Evolutionary conservation across 2,888 invertebrate genomes (phyloP), one percentile per base, ranked within the genome.

Genomic region (Teleogryllus oceanicus): DNA sequence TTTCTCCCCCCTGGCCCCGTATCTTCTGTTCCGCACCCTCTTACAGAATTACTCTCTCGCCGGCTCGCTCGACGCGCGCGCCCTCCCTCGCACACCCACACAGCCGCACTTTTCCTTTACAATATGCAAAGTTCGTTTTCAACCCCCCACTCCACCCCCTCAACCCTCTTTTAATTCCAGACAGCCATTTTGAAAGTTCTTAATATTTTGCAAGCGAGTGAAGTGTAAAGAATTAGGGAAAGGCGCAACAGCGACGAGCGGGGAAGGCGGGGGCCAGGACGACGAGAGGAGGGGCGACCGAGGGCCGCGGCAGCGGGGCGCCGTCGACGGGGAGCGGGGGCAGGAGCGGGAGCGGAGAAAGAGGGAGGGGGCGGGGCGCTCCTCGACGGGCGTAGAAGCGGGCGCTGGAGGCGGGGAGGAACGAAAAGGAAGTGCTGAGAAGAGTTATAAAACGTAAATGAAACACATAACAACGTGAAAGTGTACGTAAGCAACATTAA

Each of bases 151-250:
- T 75, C 78, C 77, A 20, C 49, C 20, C 74, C 76, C 78, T 76
- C 24, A 16, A 77, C 82, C 81, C 81, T 81, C 79, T 81, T 82
- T 81, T 81, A 82, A 82, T 82, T 82, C 82, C 79, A 82, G 82
- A 81, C 82, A 80, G 81, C 82, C 82, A 82, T 82, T 82, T 82
- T 82, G 82, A 82, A 82, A 82, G 82, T 82, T 82, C 82, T 82
- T 82, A 82, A 82, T 82, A 82, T 82, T 82, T 82, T 82, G 82
- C 78, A 79, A 81, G 80, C 80, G 80, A 81, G 78, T 80, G 81
- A 81, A 80, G 77, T 77, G 77, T 24, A 77, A 77, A 77, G 79
- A 79, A 78, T 81, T 78, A 80, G 79, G 78, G 51, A 76, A 76
- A 76, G 80, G 79, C 51, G 49, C 49, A 77, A 77, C 24, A 24